These are phyloP conservation scores for Bettongia penicillata DNA, from an alignment of 2,113 vertebrate genomes.

Conservation along the genomic window DNA sequence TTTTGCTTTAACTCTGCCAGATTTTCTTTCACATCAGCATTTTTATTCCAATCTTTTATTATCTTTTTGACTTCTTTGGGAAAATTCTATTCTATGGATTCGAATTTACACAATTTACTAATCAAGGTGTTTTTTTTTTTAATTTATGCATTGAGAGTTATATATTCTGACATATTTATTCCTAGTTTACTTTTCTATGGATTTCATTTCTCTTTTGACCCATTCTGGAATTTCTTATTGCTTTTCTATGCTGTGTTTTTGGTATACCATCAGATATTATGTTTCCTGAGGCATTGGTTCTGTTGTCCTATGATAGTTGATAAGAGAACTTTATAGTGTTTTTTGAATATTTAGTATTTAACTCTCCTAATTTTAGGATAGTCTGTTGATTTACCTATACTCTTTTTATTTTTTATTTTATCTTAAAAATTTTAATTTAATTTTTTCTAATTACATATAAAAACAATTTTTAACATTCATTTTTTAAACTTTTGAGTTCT, in stretches of 20 bases:
- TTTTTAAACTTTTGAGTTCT: not conserved
- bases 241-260: not conserved
- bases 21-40: not conserved
- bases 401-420: not conserved
- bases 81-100: not conserved
- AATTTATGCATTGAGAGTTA: not conserved
- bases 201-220: not conserved
- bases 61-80: not conserved
- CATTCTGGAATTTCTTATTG: not conserved
- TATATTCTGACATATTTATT: not conserved
- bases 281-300: not conserved
- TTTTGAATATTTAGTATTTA: not conserved
- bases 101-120: not conserved
- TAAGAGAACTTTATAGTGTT: not conserved
- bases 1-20: not conserved
- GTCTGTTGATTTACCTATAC: not conserved
- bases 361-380: not conserved
- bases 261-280: not conserved
- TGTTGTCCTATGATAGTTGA: not conserved
- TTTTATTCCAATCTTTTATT: not conserved
- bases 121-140: not conserved
- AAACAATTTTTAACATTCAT: not conserved
- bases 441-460: not conserved
- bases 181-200: not conserved
- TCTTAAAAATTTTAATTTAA: not conserved